A percentile compares a stretch with the other conserved stretches of the same genome.
These are phyloP conservation scores for Calyptomena viridis DNA, from an alignment of 2,113 vertebrate species.

Conservation along the genomic window DNA sequence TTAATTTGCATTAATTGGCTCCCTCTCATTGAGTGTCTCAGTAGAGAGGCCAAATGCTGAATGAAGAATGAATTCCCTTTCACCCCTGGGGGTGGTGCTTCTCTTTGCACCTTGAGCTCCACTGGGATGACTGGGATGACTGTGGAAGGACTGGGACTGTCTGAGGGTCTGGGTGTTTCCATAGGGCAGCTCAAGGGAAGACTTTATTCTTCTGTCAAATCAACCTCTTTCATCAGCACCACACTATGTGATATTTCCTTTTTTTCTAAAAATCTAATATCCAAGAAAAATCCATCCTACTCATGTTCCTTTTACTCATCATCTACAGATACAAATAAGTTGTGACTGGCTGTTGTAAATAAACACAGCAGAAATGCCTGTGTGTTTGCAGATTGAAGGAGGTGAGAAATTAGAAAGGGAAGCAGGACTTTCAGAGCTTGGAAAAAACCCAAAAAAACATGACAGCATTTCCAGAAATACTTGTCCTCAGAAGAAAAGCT, in stretches of 20 bases:
- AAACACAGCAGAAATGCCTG: not conserved
- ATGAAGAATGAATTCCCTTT: slow-evolving; percentile 35
- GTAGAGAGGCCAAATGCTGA: slow-evolving; percentile 17
- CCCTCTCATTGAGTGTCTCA: not conserved
- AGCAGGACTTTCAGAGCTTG: not conserved
- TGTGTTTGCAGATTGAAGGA: not conserved
- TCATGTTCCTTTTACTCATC: not conserved
- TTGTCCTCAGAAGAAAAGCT: not conserved
- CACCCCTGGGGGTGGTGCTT: not conserved
- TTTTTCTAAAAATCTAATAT: not conserved
- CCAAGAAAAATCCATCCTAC: not conserved
- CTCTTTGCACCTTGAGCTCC: not conserved
- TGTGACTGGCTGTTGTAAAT: not conserved
- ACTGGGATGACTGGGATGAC: not conserved
- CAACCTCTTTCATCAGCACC: not conserved
- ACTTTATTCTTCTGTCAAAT: not conserved
- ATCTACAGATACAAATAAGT: not conserved
- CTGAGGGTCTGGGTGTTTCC: not conserved
- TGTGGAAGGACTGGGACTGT: not conserved
- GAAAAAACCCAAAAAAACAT: not conserved
- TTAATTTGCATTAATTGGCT: slow-evolving; percentile 50
- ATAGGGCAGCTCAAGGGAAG: not conserved
- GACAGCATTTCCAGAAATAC: not conserved
- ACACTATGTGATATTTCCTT: not conserved
- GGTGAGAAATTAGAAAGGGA: not conserved